Base-by-base conservation (phyloP, 37 sponge, comb jelly and placozoan species). In the Aplysina aerophoba region DNA sequence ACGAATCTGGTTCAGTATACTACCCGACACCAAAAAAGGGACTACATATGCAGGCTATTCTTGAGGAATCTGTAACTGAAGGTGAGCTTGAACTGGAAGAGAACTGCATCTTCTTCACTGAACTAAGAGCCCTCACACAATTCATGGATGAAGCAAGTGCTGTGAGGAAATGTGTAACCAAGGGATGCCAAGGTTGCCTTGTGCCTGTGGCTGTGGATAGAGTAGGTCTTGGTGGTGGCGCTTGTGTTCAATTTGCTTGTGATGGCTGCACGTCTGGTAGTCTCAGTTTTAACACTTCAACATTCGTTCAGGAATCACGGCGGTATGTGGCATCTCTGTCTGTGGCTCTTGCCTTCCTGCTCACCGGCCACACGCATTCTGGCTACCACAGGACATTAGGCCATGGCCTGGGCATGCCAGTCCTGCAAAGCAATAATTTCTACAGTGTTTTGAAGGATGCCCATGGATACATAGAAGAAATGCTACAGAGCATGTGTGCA, bases 351-450 rank as follows among this genome's bases (percentile, higher is more conserved):
- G 86, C 80, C 25, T 86, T 86, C 56, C 61, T 86, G 2, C 6
- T 65, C 14, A 20, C 68, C 19, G 86, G 86, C 2, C n/a, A 73
- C 34, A 86, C 69, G 19, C 69, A 86, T 39, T 53, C 80, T n/a
- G 27, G 30, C 8, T 86, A 86, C 80, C 19, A 35, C 34, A 86
- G 63, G 30, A 27, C 57, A 25, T 36, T 86, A 17, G 21, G 17
- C 6, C 15, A 28, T 25, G 34, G 62, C 8, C 69, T 86, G 11
- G 80, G 80, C 15, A 86, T 84, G 30, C 21, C 72, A 31, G 72
- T 35, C 12, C 62, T 84, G 35, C 11, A 30, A 8, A 19, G 27
- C 8, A 8, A 14, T 4, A 59, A 8, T 15, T 79, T 58, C 27
- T 34, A 64, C 6, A 55, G 61, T 12, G 73, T 80, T 3, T 37